Conservation (phyloP, 1,140 invertebrate genomes). For the Lasioglossum baleicum region DNA sequence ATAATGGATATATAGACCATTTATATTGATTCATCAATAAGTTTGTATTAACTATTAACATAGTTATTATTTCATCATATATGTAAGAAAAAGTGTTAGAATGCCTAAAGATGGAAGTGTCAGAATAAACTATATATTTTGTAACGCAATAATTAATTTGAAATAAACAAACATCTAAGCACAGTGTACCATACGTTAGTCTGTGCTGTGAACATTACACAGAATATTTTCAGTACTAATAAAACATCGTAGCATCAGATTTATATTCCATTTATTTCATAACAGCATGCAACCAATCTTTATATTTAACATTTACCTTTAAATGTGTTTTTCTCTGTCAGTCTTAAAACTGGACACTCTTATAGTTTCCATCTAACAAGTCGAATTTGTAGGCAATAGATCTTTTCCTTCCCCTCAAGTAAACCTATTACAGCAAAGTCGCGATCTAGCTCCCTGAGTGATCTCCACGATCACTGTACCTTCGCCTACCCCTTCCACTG, state of each 20-base stretch:
- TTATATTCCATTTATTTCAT: conserved; percentile 14
- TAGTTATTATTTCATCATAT: conserved; percentile 54
- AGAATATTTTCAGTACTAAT: conserved; percentile 40
- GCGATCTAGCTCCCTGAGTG: too few relatives aligned
- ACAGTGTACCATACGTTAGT: not conserved
- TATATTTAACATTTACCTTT: not conserved
- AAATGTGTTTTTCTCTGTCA: too few relatives aligned
- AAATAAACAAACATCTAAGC: conserved; percentile 61
- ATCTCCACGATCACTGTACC: too few relatives aligned
- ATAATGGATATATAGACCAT: conserved; percentile 55
- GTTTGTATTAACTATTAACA: conserved; percentile 69
- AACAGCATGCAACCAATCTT: conserved; percentile 4
- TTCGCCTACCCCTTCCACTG: too few relatives aligned
- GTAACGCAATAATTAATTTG: conserved; percentile 72
- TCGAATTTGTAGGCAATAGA: too few relatives aligned
- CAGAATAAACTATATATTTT: conserved; percentile 69
- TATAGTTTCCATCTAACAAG: too few relatives aligned
- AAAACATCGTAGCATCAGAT: not conserved
- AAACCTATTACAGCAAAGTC: too few relatives aligned
- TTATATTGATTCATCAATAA: conserved; percentile 56
- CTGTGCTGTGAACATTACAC: conserved; percentile 35
- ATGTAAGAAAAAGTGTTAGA: conserved; percentile 39
- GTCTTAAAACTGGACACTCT: too few relatives aligned
- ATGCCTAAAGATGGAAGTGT: conserved; percentile 29
- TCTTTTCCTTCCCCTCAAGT: too few relatives aligned